Percentiles rank a stretch among this genome's conserved stretches.
Evolutionary conservation across 1,140 invertebrate genomes (phyloP).

Genomic region (Eulimnadia texana): DNA sequence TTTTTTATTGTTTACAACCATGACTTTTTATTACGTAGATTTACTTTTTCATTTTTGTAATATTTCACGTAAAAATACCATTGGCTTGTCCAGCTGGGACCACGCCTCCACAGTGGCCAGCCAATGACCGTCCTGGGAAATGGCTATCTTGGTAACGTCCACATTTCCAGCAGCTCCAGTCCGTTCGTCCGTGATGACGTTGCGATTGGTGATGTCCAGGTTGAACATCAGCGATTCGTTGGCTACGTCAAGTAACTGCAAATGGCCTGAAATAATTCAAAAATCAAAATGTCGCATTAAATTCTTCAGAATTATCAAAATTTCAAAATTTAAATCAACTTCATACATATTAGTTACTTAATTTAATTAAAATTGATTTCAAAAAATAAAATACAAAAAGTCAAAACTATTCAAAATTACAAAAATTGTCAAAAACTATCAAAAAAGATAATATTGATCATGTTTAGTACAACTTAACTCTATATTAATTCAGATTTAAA

Average conservation of each 20-base stretch:
- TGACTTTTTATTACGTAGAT: no score
- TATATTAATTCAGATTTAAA: no score
- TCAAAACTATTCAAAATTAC: no score
- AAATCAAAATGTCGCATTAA: not conserved
- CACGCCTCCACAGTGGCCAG: constrained; percentile 53
- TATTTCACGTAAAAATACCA: constrained; percentile 20
- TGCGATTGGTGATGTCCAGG: constrained; percentile 59
- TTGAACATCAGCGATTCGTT: constrained; percentile 27
- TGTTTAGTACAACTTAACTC: no score
- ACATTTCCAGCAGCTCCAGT: constrained; percentile 43
- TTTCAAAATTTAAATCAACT: not conserved
- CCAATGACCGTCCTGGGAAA: constrained; percentile 54
- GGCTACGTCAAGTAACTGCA: not conserved
- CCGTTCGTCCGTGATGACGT: constrained; percentile 49
- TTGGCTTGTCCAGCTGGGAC: not conserved
- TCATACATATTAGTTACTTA: no score
- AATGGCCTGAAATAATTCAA: no score
- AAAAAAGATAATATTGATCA: no score
- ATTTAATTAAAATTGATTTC: no score
- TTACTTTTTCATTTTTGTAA: no score
- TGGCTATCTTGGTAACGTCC: constrained; percentile 47
- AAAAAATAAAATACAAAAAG: no score
- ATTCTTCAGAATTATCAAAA: not conserved
- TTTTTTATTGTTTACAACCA: no score
- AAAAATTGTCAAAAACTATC: no score